Evolutionary conservation across 2,113 vertebrate species (phyloP).

Genomic region (Hippocampus comes): DNA sequence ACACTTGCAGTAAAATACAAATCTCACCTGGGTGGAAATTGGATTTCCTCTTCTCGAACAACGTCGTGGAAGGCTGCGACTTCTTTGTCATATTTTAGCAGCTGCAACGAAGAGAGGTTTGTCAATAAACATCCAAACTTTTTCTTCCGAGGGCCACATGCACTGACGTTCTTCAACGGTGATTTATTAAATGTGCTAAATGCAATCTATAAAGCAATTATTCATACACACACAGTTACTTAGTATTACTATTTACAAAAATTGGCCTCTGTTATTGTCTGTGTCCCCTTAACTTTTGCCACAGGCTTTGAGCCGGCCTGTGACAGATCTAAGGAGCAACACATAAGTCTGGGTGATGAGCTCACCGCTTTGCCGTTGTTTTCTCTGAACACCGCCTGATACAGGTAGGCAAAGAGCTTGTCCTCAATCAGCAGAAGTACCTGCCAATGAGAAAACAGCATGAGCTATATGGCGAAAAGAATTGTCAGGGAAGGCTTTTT

Average conservation of each 20-base stretch:
- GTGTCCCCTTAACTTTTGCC: too few relatives aligned
- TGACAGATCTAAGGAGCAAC: too few relatives aligned
- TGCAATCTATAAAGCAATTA: too few relatives aligned
- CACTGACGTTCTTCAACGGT: too few relatives aligned
- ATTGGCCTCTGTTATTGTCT: too few relatives aligned
- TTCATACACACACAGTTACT: too few relatives aligned
- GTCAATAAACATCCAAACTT: background rate
- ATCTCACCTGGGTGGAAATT: conserved; percentile 77
- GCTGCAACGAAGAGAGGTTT: conserved; percentile 45
- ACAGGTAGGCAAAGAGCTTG: conserved; percentile 74
- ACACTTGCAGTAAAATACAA: background rate
- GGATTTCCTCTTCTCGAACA: conserved; percentile 72
- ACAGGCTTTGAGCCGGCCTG: too few relatives aligned
- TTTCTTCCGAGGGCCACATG: background rate
- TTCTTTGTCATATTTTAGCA: conserved; percentile 78
- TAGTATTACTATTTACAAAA: too few relatives aligned
- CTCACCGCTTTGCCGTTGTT: conserved; percentile 74
- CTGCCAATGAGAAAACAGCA: conserved; percentile 36
- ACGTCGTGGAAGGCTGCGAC: conserved; percentile 64
- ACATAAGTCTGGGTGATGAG: background rate
- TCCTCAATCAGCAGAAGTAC: conserved; percentile 78
- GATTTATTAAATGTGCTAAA: too few relatives aligned
- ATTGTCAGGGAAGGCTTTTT: background rate
- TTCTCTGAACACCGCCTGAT: conserved; percentile 73
- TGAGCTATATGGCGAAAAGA: background rate